A percentile compares a stretch with the other conserved stretches of the same genome.
phyloP scores from a whole-genome alignment of 2,113 vertebrate genomes.

The Sisor rabdophorus region DNA sequence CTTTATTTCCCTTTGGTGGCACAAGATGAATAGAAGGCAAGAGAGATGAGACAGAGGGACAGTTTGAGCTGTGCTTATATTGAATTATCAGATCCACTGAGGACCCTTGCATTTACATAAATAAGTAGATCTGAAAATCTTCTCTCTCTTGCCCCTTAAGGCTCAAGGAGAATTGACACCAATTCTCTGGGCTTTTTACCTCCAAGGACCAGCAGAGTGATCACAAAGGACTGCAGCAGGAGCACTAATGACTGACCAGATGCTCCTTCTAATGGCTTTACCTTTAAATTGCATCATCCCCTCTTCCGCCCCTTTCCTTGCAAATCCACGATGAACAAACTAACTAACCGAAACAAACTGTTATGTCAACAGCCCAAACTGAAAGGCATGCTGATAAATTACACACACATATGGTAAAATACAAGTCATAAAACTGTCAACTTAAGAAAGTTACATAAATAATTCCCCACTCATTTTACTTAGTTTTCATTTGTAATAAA shows the following conservation, averaged over 20 bases:
- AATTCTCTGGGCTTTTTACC: constrained; percentile 27
- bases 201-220: constrained; percentile 31
- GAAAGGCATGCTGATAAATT: neutral
- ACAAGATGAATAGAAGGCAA: constrained; percentile 2
- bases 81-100: neutral
- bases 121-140: constrained; percentile 14
- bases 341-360: constrained; percentile 29
- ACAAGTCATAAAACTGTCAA: constrained; percentile 9
- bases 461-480: neutral
- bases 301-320: neutral
- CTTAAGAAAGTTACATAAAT: neutral
- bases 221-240: constrained; percentile 33
- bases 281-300: constrained; percentile 36
- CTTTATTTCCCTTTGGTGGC: constrained; percentile 5
- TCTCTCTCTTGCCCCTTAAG: constrained; percentile 6
- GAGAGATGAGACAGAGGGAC: neutral
- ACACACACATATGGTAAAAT: constrained; percentile 8
- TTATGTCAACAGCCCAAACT: constrained; percentile 16
- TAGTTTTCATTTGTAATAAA: constrained; percentile 5
- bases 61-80: neutral
- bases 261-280: constrained; percentile 49
- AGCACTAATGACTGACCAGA: constrained; percentile 47
- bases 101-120: constrained; percentile 20
- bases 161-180: constrained; percentile 28
- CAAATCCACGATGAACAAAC: constrained; percentile 10